Percentiles rank a stretch among this genome's conserved stretches.
phyloP scores from a whole-genome alignment of 2,888 invertebrate genomes.

The Crioceris asparagi region DNA sequence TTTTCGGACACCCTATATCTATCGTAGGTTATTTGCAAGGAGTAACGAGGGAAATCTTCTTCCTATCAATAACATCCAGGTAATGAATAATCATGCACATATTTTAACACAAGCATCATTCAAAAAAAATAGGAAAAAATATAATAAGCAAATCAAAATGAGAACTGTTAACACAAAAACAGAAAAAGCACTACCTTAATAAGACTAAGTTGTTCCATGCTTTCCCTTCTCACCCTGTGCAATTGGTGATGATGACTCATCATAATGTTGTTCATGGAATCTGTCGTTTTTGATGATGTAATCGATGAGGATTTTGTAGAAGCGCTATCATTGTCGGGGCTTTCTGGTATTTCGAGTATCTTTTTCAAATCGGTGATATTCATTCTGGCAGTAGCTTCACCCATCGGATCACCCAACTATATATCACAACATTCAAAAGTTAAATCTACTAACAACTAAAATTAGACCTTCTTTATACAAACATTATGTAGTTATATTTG shows the following conservation, averaged over 20 bases:
- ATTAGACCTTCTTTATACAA: too few relatives aligned
- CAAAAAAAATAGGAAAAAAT: too few relatives aligned
- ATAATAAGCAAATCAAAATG: background rate
- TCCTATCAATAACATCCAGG: too few relatives aligned
- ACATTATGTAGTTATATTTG: too few relatives aligned
- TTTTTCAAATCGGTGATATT: conserved; percentile 83
- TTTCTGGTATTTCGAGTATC: conserved; percentile 62
- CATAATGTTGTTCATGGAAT: conserved; percentile 16
- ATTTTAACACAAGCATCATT: too few relatives aligned
- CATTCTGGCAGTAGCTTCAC: conserved; percentile 88
- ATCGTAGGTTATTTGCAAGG: too few relatives aligned
- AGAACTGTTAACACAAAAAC: conserved; percentile 1
- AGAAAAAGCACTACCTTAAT: conserved; percentile 57
- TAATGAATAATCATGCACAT: too few relatives aligned
- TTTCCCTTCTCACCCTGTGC: conserved; percentile 70
- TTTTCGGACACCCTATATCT: too few relatives aligned
- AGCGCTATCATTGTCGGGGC: conserved; percentile 30
- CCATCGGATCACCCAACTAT: conserved; percentile 77
- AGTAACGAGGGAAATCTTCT: too few relatives aligned
- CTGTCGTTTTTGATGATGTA: conserved; percentile 10
- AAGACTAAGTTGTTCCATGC: conserved; percentile 93
- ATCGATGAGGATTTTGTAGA: conserved; percentile 15
- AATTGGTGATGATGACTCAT: conserved; percentile 24
- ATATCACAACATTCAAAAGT: too few relatives aligned
- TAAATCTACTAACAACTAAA: too few relatives aligned